phyloP scores from a whole-genome alignment of 2,888 invertebrate species.

The Aphidius colemani region DNA sequence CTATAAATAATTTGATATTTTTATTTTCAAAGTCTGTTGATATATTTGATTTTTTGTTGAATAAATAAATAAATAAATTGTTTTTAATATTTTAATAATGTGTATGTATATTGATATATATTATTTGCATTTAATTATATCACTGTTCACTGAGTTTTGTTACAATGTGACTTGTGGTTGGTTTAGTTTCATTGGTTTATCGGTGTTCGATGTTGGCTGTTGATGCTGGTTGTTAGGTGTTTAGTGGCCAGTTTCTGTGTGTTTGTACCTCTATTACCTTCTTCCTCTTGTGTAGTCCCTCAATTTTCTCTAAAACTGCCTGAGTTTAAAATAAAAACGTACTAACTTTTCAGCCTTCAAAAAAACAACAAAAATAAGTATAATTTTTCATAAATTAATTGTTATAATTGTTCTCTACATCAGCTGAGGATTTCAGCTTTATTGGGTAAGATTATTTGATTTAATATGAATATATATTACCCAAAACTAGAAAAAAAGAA shows the following conservation, averaged over 20 bases:
- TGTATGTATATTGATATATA: slow-evolving; percentile 33
- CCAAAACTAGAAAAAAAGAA: not conserved
- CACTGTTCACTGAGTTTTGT: slow-evolving; percentile 53
- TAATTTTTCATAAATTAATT: no score
- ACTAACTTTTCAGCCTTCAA: slow-evolving; percentile 3
- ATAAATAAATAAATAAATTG: slow-evolving; percentile 11
- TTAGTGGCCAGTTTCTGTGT: slow-evolving; percentile 57
- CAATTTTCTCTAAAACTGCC: slow-evolving; percentile 38
- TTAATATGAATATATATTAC: slow-evolving; percentile 3
- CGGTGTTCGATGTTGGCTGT: slow-evolving; percentile 59
- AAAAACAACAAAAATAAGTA: not conserved
- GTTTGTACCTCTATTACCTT: slow-evolving; percentile 32
- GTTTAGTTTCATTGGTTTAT: slow-evolving; percentile 57
- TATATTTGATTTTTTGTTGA: not conserved
- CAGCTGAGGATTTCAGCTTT: no score
- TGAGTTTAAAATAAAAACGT: slow-evolving; percentile 32
- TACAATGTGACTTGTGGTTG: slow-evolving; percentile 57
- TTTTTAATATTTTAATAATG: slow-evolving; percentile 21
- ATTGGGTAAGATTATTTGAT: not conserved
- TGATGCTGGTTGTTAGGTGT: slow-evolving; percentile 59
- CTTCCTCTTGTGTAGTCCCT: slow-evolving; percentile 20
- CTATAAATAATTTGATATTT: no score
- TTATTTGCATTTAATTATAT: slow-evolving; percentile 48
- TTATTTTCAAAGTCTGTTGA: no score
- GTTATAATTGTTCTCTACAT: no score